These are phyloP conservation scores for Fregetta grallaria DNA, from an alignment of 2,113 vertebrate species.

Conservation along the genomic window DNA sequence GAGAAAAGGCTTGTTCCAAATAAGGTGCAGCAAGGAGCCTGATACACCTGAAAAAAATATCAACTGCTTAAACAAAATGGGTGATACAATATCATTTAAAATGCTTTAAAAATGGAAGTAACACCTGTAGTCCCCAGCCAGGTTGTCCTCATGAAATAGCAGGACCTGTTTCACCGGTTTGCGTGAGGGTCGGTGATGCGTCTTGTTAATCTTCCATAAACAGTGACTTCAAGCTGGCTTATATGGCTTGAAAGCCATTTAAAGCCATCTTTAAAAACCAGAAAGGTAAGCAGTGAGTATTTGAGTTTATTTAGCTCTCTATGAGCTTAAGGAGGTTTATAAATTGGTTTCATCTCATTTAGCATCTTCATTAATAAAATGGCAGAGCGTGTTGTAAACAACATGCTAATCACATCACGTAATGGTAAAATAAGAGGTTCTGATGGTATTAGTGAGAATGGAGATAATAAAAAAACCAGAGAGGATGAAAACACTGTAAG, in stretches of 20 bases:
- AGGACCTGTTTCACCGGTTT: not conserved
- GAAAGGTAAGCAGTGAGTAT: not conserved
- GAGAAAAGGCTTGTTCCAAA: not conserved
- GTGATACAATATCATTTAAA: not conserved
- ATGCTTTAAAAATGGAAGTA: not conserved
- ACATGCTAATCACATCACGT: not conserved
- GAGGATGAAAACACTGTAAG: not conserved
- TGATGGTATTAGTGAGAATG: not conserved
- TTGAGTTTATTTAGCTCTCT: not conserved
- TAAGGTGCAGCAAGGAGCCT: not conserved
- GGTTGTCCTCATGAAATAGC: not conserved
- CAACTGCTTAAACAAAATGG: not conserved
- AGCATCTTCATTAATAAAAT: slow-evolving; percentile 29
- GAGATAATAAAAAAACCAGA: not conserved
- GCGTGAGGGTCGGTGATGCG: accelerated
- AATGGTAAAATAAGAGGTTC: not conserved
- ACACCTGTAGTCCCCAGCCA: not conserved
- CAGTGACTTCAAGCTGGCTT: not conserved
- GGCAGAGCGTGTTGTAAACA: not conserved
- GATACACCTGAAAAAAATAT: not conserved
- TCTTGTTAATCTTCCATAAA: not conserved
- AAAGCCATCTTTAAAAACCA: not conserved
- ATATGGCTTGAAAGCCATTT: not conserved
- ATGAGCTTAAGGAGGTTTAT: not conserved
- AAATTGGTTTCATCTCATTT: slow-evolving; percentile 31